Base-by-base conservation (phyloP, 2,797 vertebrate genomes). In the Galagoides demidoff region DNA sequence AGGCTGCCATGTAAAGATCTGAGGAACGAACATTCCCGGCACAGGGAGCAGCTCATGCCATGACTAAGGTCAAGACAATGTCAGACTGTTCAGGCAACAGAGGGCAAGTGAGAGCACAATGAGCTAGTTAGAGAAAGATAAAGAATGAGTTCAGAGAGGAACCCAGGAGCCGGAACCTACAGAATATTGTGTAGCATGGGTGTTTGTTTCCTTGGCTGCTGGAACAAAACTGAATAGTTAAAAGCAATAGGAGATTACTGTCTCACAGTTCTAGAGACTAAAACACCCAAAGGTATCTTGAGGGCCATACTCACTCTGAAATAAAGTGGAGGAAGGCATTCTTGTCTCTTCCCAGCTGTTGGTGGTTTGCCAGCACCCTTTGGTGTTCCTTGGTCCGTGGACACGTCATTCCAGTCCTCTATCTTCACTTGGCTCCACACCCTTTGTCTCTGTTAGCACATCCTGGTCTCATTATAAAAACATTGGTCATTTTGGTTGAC, bases 1-100 rank as follows among this genome's bases (percentile, higher is more conserved):
- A n/a, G 16, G 27, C 3, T 5, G 19, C 17, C 13, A 14, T 17
- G 12, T 4, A 34, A 66, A 79, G 19, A 55, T 43, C 13, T 70
- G 39, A 88, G 43, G n/a, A 59, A 20, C 71, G 14, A 31, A 2
- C 31, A 9, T 29, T 73, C 22, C 22, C 43, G 61, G 31, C 5
- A 23, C 3, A 31, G 11, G 14, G 17, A 57, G 13, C 3, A 43
- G 31, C 7, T 2, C 22, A 43, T 20, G 1, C 2, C 17, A 8
- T 37, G 31, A 23, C 12, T 52, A 39, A 57, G 6, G 29, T 10
- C 5, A 20, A 29, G 25, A 29, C 11, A 34, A 7, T 68, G 82
- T 31, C 70, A 43, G 22, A 59, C 29, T 70, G 4, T 77, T 83
- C 87, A 63, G 17, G 19, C 13, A 63, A 20, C 13, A 43, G 59